Evolutionary conservation across 2,888 invertebrate species (phyloP).

Genomic region (Phlogophora meticulosa): DNA sequence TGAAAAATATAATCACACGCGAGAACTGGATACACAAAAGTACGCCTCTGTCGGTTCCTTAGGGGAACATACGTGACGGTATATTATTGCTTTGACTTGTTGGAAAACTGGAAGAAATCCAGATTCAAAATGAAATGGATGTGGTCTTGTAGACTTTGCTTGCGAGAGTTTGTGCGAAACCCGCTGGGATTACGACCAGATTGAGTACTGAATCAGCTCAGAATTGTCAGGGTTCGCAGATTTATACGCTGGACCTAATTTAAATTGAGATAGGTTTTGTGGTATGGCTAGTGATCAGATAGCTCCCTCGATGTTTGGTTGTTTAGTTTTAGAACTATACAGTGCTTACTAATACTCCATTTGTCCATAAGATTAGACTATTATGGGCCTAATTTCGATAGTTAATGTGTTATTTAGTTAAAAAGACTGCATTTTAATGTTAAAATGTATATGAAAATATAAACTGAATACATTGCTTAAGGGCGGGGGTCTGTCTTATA

Average conservation of each 20-base stretch:
- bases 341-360: not conserved
- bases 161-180: conserved; percentile 36
- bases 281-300: conserved; percentile 2
- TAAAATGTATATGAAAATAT: too few species aligned
- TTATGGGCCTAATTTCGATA: too few species aligned
- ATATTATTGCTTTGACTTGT: conserved; percentile 53
- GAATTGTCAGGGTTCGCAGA: conserved; percentile 45
- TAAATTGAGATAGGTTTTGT: conserved; percentile 47
- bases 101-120: conserved; percentile 49
- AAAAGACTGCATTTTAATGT: too few species aligned
- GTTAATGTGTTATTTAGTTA: too few species aligned
- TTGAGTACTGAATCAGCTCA: conserved; percentile 53
- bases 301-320: not conserved
- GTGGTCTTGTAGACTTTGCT: conserved; percentile 45
- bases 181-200: conserved; percentile 46
- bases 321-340: not conserved
- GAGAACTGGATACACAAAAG: not conserved
- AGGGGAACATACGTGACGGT: conserved; percentile 28
- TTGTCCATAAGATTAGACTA: too few species aligned
- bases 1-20: conserved; percentile 8
- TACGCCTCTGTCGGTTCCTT: conserved; percentile 10
- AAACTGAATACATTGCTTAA: too few species aligned
- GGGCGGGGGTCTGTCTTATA: too few species aligned
- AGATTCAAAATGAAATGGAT: conserved; percentile 43
- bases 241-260: conserved; percentile 50